Conservation (phyloP, 2,888 invertebrate species). For the Drosophila ezoana region DNA sequence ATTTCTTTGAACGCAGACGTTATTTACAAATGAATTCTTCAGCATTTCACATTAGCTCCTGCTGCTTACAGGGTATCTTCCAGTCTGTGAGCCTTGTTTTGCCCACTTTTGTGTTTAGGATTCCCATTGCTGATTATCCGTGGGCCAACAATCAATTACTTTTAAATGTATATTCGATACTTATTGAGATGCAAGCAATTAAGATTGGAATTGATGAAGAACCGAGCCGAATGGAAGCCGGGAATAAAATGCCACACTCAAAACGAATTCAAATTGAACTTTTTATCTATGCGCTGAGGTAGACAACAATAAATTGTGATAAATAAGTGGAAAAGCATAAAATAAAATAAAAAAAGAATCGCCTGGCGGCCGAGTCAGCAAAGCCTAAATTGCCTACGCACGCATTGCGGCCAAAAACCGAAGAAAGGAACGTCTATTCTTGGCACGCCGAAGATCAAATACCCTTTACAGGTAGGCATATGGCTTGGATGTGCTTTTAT, state of each 20-base stretch:
- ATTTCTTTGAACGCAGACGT: no score
- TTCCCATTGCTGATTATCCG: constrained; percentile 20
- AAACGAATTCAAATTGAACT: constrained; percentile 77
- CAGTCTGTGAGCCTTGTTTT: background rate
- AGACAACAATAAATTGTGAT: constrained; percentile 76
- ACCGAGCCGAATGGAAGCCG: constrained; percentile 15
- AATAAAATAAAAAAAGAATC: constrained; percentile 40
- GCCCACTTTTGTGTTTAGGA: background rate
- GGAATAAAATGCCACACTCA: constrained; percentile 30
- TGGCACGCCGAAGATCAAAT: background rate
- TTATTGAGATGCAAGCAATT: constrained; percentile 61
- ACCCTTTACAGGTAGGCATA: background rate
- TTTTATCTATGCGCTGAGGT: constrained; percentile 71
- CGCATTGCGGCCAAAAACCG: constrained; percentile 42
- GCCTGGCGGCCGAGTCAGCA: constrained; percentile 71
- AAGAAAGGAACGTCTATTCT: constrained; percentile 6
- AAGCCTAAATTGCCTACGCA: constrained; percentile 76
- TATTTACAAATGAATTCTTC: no score
- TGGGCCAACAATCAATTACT: constrained; percentile 30
- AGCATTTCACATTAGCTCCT: no score
- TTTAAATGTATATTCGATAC: constrained; percentile 32
- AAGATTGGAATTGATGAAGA: constrained; percentile 53
- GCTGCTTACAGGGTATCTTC: background rate
- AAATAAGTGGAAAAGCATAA: constrained; percentile 54
- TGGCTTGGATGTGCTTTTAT: no score